Percentiles rank a stretch among this genome's conserved stretches.
These are phyloP conservation scores for Ormyrus labotus DNA, from an alignment of 2,888 invertebrate species.

Conservation along the genomic window DNA sequence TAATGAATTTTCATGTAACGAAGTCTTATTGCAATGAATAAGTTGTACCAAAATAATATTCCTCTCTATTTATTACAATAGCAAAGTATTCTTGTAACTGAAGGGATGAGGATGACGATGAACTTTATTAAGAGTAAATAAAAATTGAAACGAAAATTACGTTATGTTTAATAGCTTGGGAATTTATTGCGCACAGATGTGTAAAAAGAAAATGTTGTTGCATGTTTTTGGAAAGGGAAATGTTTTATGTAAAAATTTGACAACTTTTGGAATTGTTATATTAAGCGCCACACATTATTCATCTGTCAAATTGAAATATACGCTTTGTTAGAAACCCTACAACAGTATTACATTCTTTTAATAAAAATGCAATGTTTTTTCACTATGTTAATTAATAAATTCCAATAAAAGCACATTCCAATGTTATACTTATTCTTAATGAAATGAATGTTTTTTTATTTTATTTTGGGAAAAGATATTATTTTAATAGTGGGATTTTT, in stretches of 20 bases:
- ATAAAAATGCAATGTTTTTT: constrained; percentile 44
- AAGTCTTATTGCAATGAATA: constrained; percentile 40
- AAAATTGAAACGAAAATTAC: constrained; percentile 31
- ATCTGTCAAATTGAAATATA: constrained; percentile 66
- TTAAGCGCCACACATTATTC: constrained; percentile 61
- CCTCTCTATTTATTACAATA: constrained; percentile 38
- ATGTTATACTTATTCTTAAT: constrained; percentile 25
- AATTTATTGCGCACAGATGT: constrained; percentile 43
- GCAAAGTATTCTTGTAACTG: constrained; percentile 47
- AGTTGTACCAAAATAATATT: constrained; percentile 40
- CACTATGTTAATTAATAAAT: constrained; percentile 46
- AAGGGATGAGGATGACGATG: constrained; percentile 21
- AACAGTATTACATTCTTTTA: constrained; percentile 49
- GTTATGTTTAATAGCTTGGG: constrained; percentile 49
- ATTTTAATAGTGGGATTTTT: neutral
- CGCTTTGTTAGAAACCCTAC: constrained; percentile 68
- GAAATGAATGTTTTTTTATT: neutral
- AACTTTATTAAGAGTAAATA: constrained; percentile 32
- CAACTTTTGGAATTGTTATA: constrained; percentile 64
- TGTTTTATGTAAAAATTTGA: constrained; percentile 38
- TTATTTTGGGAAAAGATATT: neutral
- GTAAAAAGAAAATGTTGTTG: constrained; percentile 37
- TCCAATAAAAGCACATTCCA: constrained; percentile 34
- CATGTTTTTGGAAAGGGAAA: constrained; percentile 41
- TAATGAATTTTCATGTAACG: constrained; percentile 41